Base-by-base conservation (phyloP, 2,888 invertebrate species). In the Smittia aterrima region DNA sequence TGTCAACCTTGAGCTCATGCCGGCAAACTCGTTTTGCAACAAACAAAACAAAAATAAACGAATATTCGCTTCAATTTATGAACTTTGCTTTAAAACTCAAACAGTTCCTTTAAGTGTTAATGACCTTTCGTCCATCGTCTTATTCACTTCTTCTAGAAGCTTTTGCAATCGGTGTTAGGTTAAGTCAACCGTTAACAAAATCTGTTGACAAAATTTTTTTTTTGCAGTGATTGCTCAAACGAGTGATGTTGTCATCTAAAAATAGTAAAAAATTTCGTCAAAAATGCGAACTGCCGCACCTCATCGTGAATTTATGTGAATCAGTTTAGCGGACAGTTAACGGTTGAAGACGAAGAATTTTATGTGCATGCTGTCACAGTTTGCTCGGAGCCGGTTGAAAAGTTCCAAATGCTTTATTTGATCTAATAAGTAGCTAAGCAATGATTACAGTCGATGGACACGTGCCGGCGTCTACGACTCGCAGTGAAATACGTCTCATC, bases 1-100 rank as follows among this genome's bases (percentile, higher is more conserved):
- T n/a, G n/a, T 58, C 22, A 58, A 58, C 58, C 58, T 58, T 58
- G 58, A 58, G 9, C 7, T 18, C 58, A 58, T 22, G 13, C 58
- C 58, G 58, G 58, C 58, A 58, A 58, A 58, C 58, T 47, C 2
- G 18, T 58, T 58, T 2, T 58, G 20, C 22, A n/a, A 58, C 7
- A 58, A 22, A 22, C 18, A 22, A 58, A 58, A 22, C 22, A 47
- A 47, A 47, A 47, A 47, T 47, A 47, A 47, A 47, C 47, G 47
- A 47, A 13, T n/a, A 47, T n/a, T 47, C n/a, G 47, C 47, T 47
- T 6, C 2, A 47, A 47, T 47, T 47, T 16, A 47, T 16, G 47
- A 11, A 13, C 9, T 47, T 47, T 47, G 2, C n/a, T 2, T 47
- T n/a, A 11, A 47, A 47, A n/a, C 11, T 47, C 47, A 3, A 6